Conservation (phyloP, 1,140 invertebrate species). For the Myzus persicae region DNA sequence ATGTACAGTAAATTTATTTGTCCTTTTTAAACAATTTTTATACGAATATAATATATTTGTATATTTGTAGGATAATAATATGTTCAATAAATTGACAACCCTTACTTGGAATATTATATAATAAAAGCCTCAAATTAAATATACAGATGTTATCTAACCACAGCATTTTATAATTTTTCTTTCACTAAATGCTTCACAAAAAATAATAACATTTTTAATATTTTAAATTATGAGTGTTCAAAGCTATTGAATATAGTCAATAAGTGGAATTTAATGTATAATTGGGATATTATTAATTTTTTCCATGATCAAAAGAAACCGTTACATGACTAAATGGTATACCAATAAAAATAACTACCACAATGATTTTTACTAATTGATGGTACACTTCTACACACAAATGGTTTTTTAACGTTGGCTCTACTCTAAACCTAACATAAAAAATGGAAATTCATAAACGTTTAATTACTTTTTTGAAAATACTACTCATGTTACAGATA, state of each 20-base stretch:
- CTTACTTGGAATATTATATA: not conserved
- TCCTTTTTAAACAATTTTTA: not conserved
- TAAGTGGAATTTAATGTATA: not conserved
- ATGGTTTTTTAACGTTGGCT: not conserved
- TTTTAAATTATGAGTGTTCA: not conserved
- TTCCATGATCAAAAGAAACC: not conserved
- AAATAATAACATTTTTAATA: not conserved
- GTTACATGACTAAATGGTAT: not conserved
- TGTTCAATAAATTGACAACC: not conserved
- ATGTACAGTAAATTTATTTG: not conserved
- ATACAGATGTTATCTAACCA: not conserved
- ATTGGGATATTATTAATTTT: not conserved
- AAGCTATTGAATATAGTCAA: not conserved
- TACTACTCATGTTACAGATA: not conserved
- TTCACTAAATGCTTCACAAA: not conserved
- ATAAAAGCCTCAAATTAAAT: not conserved
- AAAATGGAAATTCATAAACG: not conserved
- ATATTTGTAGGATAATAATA: not conserved
- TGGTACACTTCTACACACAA: not conserved
- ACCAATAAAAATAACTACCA: not conserved
- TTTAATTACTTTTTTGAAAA: not conserved
- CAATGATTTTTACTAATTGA: not conserved
- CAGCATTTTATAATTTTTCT: not conserved
- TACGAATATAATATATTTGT: not conserved
- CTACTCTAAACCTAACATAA: not conserved